A percentile compares a stretch with the other conserved stretches of the same genome.
Conservation (phyloP, 2,113 vertebrate species). For the Anser brachyrhynchus region DNA sequence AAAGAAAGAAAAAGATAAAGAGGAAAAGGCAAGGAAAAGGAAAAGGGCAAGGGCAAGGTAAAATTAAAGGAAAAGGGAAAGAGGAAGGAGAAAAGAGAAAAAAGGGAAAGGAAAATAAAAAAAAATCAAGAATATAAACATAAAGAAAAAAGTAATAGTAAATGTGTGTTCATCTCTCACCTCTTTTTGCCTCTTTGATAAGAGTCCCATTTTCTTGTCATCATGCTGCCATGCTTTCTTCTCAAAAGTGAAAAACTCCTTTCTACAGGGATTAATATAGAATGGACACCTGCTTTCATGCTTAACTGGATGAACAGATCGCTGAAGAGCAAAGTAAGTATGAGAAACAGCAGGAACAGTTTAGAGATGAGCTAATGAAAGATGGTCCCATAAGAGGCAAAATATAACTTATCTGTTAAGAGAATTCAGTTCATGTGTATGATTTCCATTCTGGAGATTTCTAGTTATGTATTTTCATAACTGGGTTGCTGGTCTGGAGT, state of each 20-base stretch:
- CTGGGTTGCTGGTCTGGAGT: not conserved
- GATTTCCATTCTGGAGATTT: not conserved
- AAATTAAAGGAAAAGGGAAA: not conserved
- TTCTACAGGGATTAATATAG: not conserved
- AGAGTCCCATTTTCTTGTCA: not conserved
- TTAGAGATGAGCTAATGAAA: not conserved
- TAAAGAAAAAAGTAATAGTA: not conserved
- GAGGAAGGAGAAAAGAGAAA: too few relatives aligned
- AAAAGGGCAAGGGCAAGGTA: not conserved
- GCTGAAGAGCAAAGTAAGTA: not conserved
- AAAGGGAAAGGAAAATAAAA: not conserved
- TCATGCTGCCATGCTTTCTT: not conserved
- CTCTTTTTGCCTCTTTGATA: not conserved
- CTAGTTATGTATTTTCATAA: not conserved
- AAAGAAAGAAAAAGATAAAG: too few relatives aligned
- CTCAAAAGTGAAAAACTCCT: not conserved
- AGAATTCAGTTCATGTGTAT: not conserved
- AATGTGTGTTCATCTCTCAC: not conserved
- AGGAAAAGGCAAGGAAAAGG: too few relatives aligned
- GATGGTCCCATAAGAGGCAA: not conserved
- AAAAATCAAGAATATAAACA: rapidly evolving
- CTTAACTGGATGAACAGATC: not conserved
- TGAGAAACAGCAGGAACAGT: not conserved
- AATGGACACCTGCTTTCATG: not conserved
- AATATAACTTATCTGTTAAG: not conserved